phyloP scores from a whole-genome alignment of 2,888 invertebrate genomes.

The Diadromus collaris region DNA sequence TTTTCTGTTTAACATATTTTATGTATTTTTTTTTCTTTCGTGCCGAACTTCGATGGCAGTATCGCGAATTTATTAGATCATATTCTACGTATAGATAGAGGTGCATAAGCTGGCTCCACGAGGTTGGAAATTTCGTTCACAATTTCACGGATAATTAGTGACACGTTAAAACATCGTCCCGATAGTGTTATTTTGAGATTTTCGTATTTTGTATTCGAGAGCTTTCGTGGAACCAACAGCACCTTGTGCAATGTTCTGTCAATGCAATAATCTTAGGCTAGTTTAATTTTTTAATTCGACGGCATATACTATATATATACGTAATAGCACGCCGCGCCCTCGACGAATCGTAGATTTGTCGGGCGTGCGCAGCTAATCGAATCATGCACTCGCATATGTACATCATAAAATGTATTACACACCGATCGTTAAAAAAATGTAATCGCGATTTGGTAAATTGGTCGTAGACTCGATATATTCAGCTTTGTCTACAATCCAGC shows the following conservation, averaged over 20 bases:
- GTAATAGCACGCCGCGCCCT: conserved; percentile 39
- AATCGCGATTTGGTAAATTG: conserved; percentile 2
- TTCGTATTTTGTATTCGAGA: conserved; percentile 53
- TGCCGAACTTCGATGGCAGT: neutral
- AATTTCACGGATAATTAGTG: neutral
- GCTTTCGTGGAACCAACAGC: conserved; percentile 60
- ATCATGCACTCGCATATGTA: conserved; percentile 8
- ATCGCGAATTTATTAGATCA: conserved; percentile 15
- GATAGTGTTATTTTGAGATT: neutral
- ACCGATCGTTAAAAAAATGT: conserved; percentile 9
- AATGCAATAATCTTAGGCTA: conserved; percentile 70
- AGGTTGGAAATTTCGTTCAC: neutral
- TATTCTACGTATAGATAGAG: conserved; percentile 32
- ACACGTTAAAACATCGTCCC: conserved; percentile 8
- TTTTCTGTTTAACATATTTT: conserved; percentile 7
- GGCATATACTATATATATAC: conserved; percentile 35
- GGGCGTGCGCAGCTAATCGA: conserved; percentile 28
- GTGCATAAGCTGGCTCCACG: conserved; percentile 42
- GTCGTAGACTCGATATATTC: conserved; percentile 6
- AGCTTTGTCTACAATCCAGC: conserved; percentile 20
- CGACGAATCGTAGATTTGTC: conserved; percentile 60
- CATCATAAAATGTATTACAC: conserved; percentile 15
- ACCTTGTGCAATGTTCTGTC: conserved; percentile 75
- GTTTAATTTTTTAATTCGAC: conserved; percentile 43
- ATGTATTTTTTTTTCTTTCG: conserved; percentile 10